Evolutionary conservation across 2,888 invertebrate species (phyloP).

Genomic region (Oscheius sp.): DNA sequence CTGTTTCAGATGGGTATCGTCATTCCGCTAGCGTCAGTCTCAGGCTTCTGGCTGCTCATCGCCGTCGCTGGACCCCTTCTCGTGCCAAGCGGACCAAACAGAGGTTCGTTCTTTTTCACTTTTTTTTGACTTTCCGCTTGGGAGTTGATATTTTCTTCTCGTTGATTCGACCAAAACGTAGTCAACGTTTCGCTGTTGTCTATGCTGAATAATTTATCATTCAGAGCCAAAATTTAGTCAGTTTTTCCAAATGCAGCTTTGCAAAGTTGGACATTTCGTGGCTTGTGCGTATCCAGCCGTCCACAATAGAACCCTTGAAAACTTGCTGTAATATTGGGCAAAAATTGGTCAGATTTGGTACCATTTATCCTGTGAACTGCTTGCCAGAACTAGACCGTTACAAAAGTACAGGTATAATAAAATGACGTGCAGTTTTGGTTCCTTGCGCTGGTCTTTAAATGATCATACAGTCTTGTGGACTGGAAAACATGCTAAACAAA

Average conservation of each 20-base stretch:
- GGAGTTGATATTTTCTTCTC: not conserved
- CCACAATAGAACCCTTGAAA: too few species aligned
- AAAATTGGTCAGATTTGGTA: too few species aligned
- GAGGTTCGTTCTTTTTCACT: conserved; percentile 56
- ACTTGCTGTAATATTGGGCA: too few species aligned
- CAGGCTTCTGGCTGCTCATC: conserved; percentile 72
- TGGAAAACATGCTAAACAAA: not conserved
- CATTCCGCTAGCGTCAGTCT: conserved; percentile 72
- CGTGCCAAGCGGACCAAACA: conserved; percentile 73
- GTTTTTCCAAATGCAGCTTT: too few species aligned
- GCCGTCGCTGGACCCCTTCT: conserved; percentile 73
- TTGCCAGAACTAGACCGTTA: too few species aligned
- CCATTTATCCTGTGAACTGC: too few species aligned
- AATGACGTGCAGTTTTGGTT: too few species aligned
- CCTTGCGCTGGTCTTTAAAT: not conserved
- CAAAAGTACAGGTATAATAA: too few species aligned
- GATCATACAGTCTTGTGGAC: not conserved
- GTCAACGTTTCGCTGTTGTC: not conserved
- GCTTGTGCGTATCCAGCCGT: too few species aligned
- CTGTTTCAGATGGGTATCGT: conserved; percentile 64
- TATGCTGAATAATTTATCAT: not conserved
- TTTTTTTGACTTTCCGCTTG: not conserved
- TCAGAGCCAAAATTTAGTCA: too few species aligned
- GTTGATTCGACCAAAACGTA: too few species aligned
- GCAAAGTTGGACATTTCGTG: too few species aligned